Percentiles rank a stretch among this genome's conserved stretches.
Conservation (phyloP, 2,113 vertebrate genomes). For the Caranx melampygus region DNA sequence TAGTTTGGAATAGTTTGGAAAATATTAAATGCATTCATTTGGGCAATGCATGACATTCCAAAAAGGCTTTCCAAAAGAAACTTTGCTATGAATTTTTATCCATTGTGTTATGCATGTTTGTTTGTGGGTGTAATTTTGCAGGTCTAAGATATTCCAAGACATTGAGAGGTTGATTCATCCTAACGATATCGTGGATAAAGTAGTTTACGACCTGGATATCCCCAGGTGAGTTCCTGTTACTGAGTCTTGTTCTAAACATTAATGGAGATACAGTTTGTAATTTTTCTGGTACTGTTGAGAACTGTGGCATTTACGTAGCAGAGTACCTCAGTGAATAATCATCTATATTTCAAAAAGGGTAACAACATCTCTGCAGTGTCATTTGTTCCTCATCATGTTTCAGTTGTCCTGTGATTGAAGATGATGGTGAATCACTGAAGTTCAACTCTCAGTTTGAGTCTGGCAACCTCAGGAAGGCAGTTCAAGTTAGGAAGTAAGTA, state of each 20-base stretch:
- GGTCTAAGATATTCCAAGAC: slow-evolving; percentile 97
- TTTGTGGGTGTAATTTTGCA: slow-evolving; percentile 71
- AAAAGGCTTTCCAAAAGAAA: neutral
- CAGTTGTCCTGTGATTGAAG: slow-evolving; percentile 86
- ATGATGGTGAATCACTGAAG: slow-evolving; percentile 91
- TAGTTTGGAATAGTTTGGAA: neutral
- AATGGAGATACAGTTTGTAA: neutral
- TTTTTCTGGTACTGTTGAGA: slow-evolving; percentile 1
- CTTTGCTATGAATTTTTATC: neutral
- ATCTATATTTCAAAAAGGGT: neutral
- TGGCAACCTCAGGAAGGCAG: slow-evolving; percentile 96
- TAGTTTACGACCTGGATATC: slow-evolving; percentile 95
- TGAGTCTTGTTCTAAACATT: neutral
- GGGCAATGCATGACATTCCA: neutral
- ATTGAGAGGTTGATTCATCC: slow-evolving; percentile 97
- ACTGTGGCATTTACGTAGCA: slow-evolving; percentile 7
- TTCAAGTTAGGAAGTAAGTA: slow-evolving; percentile 97
- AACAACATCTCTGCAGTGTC: slow-evolving; percentile 7
- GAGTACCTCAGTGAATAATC: neutral
- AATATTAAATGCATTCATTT: neutral
- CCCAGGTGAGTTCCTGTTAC: slow-evolving; percentile 84
- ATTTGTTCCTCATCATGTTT: slow-evolving; percentile 31
- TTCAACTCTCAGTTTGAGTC: slow-evolving; percentile 99
- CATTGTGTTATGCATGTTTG: slow-evolving; percentile 6
- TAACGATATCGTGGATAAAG: slow-evolving; percentile 95